Evolutionary conservation across 2,888 invertebrate species (phyloP), one percentile per base, ranked within the genome.

Genomic region (Morpho deidamia): DNA sequence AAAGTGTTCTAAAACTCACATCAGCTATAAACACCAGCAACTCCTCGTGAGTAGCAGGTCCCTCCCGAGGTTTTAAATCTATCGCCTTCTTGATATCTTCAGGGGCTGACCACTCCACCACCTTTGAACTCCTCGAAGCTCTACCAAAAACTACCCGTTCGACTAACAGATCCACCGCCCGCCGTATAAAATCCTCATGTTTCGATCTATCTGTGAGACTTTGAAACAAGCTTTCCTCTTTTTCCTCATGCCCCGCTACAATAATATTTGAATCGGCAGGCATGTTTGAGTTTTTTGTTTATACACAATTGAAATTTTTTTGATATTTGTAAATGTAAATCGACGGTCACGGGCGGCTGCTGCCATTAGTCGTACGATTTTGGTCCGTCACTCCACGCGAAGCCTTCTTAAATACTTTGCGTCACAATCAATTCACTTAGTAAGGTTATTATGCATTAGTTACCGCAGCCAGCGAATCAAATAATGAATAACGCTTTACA

Each of bases 41-140:
- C 54, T 92, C 91, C 10, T 94, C 93, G 62, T 96, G 94, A 1
- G 91, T 90, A 38, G 92, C 90, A 5, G 93, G 91, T 7, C 89
- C 80, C 8, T 91, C 80, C 14, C 90, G 85, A 5, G 95, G 83
- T 51, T 91, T 82, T 68, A 96, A 89, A 71, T 96, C 93, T 49
- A 96, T 91, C 0, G 92, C 83, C 50, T 91, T 82, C 62, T 91
- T 90, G 52, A 97, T 86, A 45, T 94, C 92, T 33, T 93, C 91
- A 0, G 97, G 97, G 43, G 93, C 91, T 58, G 92, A 91, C 93
- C 96, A 98, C 66, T 96, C 94, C 48, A 96, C 91, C 5, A 97
- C 96, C 74, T 94, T 94, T 49, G 92, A 91, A 7, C 91, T 90
- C 55, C 95, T 91, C 60, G 91, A 91, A 0, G 95, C 93, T 47